Base-by-base conservation (phyloP, 2,113 vertebrate genomes). In the Trinectes maculatus region DNA sequence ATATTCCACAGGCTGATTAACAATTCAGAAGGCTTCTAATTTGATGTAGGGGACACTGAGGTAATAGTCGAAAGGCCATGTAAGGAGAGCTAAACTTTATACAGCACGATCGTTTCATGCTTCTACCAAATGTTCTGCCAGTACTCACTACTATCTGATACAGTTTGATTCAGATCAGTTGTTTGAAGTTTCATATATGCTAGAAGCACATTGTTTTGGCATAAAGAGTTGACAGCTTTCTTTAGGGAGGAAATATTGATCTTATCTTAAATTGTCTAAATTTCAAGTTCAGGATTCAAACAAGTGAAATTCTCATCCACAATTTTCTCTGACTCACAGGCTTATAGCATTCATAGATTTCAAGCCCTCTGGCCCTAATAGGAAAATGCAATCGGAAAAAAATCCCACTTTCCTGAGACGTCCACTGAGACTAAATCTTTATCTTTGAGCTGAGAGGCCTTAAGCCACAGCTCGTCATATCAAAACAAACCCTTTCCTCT, bases 1-100 rank as follows among this genome's bases (percentile, higher is more conserved):
- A 88, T 73, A 82, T 84, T 85, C 80, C 44, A 52, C 65, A 57
- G 28, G 29, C 79, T 79, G 59, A 79, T 87, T 89, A 85, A 90
- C 82, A 83, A 86, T 87, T 83, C 74, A 88, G 39, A 43, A 82
- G 70, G 51, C 52, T 68, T 75, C 47, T 70, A 47, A 83, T 60
- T 74, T 44, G 43, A 61, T 79, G 11, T 56, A 70, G 26, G 21
- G 52, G 60, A 70, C 24, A 61, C 13, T 26, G 39, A 73, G 79
- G 75, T 82, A 77, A 69, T 3, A 59, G 49, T 26, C 67, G 57
- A 62, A 54, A 68, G 71, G 68, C 48, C 8, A 54, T 59, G 40
- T 66, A 37, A 72, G 61, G 71, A 69, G 28, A 61, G 10, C 16
- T 42, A 59, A 64, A 71, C 51, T 54, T 69, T 54, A 49, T 25